A percentile compares a stretch with the other conserved stretches of the same genome.
Evolutionary conservation across 2,113 vertebrate genomes (phyloP).

Genomic region (Marmota flaviventris): DNA sequence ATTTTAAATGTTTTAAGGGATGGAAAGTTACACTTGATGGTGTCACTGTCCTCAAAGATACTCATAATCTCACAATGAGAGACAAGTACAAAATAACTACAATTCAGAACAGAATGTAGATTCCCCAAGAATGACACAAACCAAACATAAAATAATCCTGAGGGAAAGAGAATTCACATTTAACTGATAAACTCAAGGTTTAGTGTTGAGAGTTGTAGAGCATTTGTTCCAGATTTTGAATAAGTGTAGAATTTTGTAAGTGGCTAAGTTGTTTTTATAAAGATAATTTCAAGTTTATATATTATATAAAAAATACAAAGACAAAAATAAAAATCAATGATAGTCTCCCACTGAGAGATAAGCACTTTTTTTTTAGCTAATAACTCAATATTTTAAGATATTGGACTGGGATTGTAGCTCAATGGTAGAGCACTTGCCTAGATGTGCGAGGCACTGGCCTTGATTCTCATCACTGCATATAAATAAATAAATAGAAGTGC

Average conservation of each 20-base stretch:
- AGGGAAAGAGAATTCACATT: slow-evolving; percentile 11
- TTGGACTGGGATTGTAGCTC: no score
- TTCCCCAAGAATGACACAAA: neutral
- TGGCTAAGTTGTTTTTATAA: neutral
- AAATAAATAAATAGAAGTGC: no score
- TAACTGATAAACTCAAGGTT: neutral
- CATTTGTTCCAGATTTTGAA: slow-evolving; percentile 7
- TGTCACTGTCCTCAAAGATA: neutral
- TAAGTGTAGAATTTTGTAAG: neutral
- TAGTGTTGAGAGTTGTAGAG: neutral
- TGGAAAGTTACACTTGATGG: neutral
- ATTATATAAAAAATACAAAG: neutral
- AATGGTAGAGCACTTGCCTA: no score
- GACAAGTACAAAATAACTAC: neutral
- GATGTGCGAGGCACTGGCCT: no score
- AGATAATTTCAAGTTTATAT: neutral
- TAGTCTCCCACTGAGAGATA: neutral
- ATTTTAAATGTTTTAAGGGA: neutral
- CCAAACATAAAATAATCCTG: slow-evolving; percentile 14
- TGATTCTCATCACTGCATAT: no score
- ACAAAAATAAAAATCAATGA: slow-evolving; percentile 42
- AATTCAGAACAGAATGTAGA: slow-evolving; percentile 7
- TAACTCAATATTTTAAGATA: neutral
- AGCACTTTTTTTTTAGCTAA: neutral
- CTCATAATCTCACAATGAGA: slow-evolving; percentile 22